These are phyloP conservation scores for Actinia equina DNA, from an alignment of 64 coral and sea anemone species.

Conservation along the genomic window DNA sequence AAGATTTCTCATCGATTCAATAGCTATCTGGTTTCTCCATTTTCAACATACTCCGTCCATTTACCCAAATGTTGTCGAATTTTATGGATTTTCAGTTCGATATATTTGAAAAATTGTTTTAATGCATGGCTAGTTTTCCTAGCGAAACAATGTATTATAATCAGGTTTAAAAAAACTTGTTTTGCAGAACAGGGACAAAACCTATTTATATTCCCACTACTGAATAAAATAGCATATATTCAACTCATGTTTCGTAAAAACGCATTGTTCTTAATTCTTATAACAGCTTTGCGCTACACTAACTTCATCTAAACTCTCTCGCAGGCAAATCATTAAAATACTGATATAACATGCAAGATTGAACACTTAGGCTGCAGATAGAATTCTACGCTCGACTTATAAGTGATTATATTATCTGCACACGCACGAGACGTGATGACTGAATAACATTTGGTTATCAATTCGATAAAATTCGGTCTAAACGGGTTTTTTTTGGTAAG, in stretches of 20 bases:
- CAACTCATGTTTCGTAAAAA: background rate
- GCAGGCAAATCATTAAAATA: too few species aligned
- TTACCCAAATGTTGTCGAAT: background rate
- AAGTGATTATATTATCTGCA: background rate
- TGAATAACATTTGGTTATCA: too few species aligned
- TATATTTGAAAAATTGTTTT: background rate
- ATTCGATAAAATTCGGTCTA: too few species aligned
- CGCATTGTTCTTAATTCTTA: too few species aligned
- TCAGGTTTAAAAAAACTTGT: conserved; percentile 11
- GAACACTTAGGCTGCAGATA: too few species aligned
- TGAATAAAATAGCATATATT: background rate
- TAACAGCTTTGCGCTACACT: background rate
- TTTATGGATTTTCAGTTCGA: background rate
- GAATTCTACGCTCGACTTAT: background rate
- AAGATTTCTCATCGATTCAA: too few species aligned
- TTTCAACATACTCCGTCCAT: background rate
- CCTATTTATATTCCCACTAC: background rate
- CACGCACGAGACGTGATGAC: background rate
- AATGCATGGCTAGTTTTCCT: background rate
- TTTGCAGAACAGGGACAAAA: background rate
- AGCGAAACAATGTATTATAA: background rate
- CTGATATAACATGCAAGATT: too few species aligned
- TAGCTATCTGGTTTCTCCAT: background rate
- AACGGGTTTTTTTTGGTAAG: too few species aligned
- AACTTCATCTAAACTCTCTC: background rate